Evolutionary conservation across 92 coral and sea anemone genomes (phyloP), one percentile per base, ranked within the genome.

Genomic region (Isaurus tuberculatus): DNA sequence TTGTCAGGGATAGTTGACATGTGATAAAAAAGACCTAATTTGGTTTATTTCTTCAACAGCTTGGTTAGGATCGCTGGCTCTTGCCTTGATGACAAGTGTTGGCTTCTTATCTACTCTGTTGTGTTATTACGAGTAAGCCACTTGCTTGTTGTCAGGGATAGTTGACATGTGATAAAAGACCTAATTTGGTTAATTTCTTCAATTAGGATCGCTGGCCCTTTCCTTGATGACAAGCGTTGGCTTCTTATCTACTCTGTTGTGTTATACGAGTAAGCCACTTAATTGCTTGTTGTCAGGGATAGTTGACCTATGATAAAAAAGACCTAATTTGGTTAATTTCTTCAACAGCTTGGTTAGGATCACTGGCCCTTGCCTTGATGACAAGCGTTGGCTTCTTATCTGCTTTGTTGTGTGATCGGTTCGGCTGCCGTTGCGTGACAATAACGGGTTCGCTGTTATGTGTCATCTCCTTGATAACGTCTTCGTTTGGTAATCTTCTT

Each of bases 391-490:
- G 86, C 19, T 61, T 84, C 7, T 20, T 72, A 17, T 80, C 86
- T 26, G 83, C 83, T 9, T 48, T 79, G 25, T 40, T 86, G 81
- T 86, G 90, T 64, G 90, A 86, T 19, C 64, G 61, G 27, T 61
- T 68, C 65, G 90, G 90, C 36, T 86, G 86, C 64, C 90, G 90
- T 53, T 79, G 86, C 33, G 86, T 86, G 49, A 79, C 86, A 51
- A 61, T 86, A 27, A n/a, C 23, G 26, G 90, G 90, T 14, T 84
- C 86, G 36, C 1, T 81, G 49, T 61, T 86, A 28, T 72, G 86
- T 15, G 75, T 64, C 2, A 42, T 57, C 23, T 84, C 86, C 20
- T 58, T 86, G 78, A 34, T 86, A 22, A 65, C 86, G 9, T 86
- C 90, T 25, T 86, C 90, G 15, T 86, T 86, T 64, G 86, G 48